Evolutionary conservation across 1,140 invertebrate genomes (phyloP), one percentile per base, ranked within the genome.

Genomic region (Caenorhabditis tropicalis): DNA sequence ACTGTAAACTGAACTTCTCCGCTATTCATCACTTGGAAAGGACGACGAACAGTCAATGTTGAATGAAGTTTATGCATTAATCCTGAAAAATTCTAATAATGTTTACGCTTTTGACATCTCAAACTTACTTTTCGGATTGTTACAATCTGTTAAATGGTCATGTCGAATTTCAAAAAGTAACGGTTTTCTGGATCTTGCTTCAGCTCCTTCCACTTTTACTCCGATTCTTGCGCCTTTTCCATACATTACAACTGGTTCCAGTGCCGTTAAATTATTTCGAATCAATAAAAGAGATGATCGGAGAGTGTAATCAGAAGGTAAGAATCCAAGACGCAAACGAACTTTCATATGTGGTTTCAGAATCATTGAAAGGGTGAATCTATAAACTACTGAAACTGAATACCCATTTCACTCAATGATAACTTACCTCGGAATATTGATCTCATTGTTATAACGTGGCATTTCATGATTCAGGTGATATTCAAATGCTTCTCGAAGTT

Each of bases 221-320:
- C 95, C 94, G 12, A 96, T 95, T 86, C 94, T 91, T 0, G 95
- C 95, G 16, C 96, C 96, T 88, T 94, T 93, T 0, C 96, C 96
- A 65, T 94, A 94, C 36, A 98, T 89, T 86, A 94, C 94, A 16
- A 97, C 92, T 19, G 94, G 94, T 92, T 99, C 96, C 87, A 98
- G 92, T 60, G 96, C 94, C 0, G 96, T 98, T 87, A 98, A 93
- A 92, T 99, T 98, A 91, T 98, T 99, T 88, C 96, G 92, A 49
- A 93, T 93, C 79, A 93, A 87, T 70, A 93, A 91, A 82, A 93
- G 86, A 53, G 93, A 93, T n/a, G 92, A 92, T 86, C 91, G 91
- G 6, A 92, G 87, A 36, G 87, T 87, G 84, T 93, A 92, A 89
- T 93, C 92, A 49, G 89, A 90, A 43, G 93, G 93, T 29, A 92